A percentile compares a stretch with the other conserved stretches of the same genome.
Conservation (phyloP, 2,888 invertebrate species). For the Patella ulyssiponensis region DNA sequence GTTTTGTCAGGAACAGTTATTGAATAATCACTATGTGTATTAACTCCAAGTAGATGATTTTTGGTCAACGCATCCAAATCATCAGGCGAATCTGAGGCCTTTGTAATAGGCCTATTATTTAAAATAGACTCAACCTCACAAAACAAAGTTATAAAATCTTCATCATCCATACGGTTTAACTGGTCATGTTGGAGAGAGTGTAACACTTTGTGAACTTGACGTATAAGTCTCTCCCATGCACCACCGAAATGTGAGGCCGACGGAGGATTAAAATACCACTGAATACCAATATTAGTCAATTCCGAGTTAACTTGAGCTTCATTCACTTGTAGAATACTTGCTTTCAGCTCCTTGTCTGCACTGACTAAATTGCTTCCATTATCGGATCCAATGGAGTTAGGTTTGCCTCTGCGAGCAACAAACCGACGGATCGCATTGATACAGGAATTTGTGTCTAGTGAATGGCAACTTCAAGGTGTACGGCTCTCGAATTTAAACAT, state of each 20-base stretch:
- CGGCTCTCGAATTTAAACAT: slow-evolving; percentile 29
- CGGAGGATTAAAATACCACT: slow-evolving; percentile 42
- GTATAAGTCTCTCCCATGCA: slow-evolving; percentile 40
- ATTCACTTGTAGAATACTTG: slow-evolving; percentile 31
- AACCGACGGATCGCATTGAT: slow-evolving; percentile 34
- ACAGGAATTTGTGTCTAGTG: slow-evolving; percentile 24
- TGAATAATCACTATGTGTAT: slow-evolving; percentile 12
- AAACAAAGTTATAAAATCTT: slow-evolving; percentile 32
- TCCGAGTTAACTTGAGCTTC: slow-evolving; percentile 21
- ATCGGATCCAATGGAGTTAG: slow-evolving; percentile 23
- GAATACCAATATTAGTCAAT: slow-evolving; percentile 26
- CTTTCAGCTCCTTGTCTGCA: slow-evolving; percentile 32
- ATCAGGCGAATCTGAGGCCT: slow-evolving; percentile 18
- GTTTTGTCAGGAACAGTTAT: slow-evolving; percentile 32
- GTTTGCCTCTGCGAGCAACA: slow-evolving; percentile 27
- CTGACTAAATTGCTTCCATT: slow-evolving; percentile 39
- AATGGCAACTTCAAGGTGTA: slow-evolving; percentile 32
- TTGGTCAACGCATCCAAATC: slow-evolving; percentile 36
- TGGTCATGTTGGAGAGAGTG: slow-evolving; percentile 26
- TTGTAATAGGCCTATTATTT: slow-evolving; percentile 35
- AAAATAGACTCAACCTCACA: slow-evolving; percentile 38
- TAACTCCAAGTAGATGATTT: slow-evolving; percentile 34
- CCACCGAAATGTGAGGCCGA: slow-evolving; percentile 36
- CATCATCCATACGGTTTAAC: slow-evolving; percentile 30
- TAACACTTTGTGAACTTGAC: slow-evolving; percentile 29